Evolutionary conservation across 2,797 vertebrate species (phyloP), one percentile per base, ranked within the genome.

Genomic region (Florisuga fusca): DNA sequence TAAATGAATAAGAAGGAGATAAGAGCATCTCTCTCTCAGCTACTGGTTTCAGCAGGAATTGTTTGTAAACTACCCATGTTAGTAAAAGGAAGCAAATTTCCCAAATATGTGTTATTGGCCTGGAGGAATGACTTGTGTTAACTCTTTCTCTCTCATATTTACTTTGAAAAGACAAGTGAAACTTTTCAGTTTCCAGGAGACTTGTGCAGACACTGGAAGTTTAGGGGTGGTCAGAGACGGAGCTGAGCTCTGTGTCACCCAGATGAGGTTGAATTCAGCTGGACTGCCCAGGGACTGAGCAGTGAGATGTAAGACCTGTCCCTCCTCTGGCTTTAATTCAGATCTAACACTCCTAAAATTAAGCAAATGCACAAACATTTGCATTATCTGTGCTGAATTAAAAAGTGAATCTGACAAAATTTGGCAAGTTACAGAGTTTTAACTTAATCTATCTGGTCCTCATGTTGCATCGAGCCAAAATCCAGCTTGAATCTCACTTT

Each of bases 221-320:
- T 10, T 38, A 17, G 20, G 18, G 18, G 2, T 3, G 4, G 9
- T 14, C 31, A 76, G 75, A 66, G 17, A 31, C 11, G 43, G 22
- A 7, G 12, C 38, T 46, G 63, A 76, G 63, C 51, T 6, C 29
- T 6, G 66, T 38, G 23, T 38, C 4, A 29, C 53, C 2, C 21
- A 4, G 29, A 27, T 1, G 1, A 25, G n/a, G 3, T 3, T 80
- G 64, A 73, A 10, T 15, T 36, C 43, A 11, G 16, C 7, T 0
- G 5, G 27, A 6, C 3, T 15, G 36, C n/a, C 43, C 36, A 43
- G n/a, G 20, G 3, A 0, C 9, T 17, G 15, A 58, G 51, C 27
- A 19, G 31, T 10, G 36, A 54, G 12, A 9, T 22, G 10, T 2
- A 11, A 45, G 14, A 46, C 13, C 36, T 7, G 46, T 4, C 5